Base-by-base conservation (phyloP, 2,888 invertebrate species). In the Ennomos erosarius region DNA sequence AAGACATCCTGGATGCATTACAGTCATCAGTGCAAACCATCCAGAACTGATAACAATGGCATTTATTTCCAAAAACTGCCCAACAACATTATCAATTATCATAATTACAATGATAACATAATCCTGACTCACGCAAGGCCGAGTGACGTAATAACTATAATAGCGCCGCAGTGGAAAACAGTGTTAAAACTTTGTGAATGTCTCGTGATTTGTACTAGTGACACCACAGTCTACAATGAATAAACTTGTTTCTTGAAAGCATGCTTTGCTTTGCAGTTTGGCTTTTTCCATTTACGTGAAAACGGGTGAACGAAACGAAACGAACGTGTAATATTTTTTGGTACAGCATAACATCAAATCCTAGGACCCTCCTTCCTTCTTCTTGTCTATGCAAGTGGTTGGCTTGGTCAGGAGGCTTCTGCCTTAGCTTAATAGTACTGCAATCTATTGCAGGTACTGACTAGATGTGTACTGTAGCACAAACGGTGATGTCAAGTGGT, bases 401-500 rank as follows among this genome's bases (percentile, higher is more conserved):
- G 1, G 26, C 26, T 26, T 4, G 1, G 26, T 1, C 4, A 1
- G 26, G 4, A 26, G 26, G 26, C 26, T 6, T 26, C 26, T 4
- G 26, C 3, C 6, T 26, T 26, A 6, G 1, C 6, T 26, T 26
- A 42, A 12, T 37, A 8, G 26, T 26, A 16, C 16, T 5, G 6
- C 26, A 6, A 6, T 16, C 34, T 16, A 50, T 39, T 11, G 46
- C 8, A 10, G 33, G 39, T 39, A 53, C 58, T 58, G 58, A 40
- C 58, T 58, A 4, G 3, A 38, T 8, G 5, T 12, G 13, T 47
- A 47, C 38, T 43, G 49, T 49, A 35, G 4, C 40, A 10, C 37
- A 43, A 57, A 49, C 56, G 59, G 65, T 82, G 75, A 82, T 81
- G 81, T 83, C 79, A 84, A 81, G 73, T 78, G 69, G 36, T 46